Conservation (phyloP, 2,113 vertebrate genomes). For the Poeciliopsis retropinna region DNA sequence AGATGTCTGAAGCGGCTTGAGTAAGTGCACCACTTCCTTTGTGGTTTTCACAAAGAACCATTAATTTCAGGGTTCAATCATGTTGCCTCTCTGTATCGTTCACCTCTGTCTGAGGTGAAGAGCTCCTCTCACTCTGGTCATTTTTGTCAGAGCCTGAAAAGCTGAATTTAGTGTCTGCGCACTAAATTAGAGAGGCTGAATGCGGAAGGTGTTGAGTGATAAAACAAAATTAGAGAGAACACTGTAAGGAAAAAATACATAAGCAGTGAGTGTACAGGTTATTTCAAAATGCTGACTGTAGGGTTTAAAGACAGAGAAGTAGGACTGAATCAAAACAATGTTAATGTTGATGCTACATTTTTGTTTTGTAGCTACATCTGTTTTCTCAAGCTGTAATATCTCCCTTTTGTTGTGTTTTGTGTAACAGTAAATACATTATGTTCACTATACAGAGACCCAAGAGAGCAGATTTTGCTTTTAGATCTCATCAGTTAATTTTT, state of each 20-base stretch:
- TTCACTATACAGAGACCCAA: no score
- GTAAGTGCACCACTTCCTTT: neutral
- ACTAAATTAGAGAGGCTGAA: conserved; percentile 1
- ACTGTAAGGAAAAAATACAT: neutral
- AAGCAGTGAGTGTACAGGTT: neutral
- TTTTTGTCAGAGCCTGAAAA: conserved; percentile 7
- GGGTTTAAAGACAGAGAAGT: conserved; percentile 5
- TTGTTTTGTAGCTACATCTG: conserved; percentile 22
- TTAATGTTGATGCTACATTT: conserved; percentile 12
- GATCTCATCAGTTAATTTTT: no score
- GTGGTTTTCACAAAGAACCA: conserved; percentile 36
- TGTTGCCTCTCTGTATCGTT: conserved; percentile 26
- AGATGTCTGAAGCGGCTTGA: conserved; percentile 22
- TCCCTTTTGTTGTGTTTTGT: neutral
- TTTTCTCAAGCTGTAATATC: conserved; percentile 19
- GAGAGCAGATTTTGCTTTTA: no score
- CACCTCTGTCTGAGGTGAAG: conserved; percentile 13
- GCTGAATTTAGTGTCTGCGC: neutral
- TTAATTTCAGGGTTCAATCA: conserved; percentile 40
- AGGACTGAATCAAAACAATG: conserved; percentile 14
- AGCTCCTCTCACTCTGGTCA: conserved; percentile 10
- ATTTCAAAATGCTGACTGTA: conserved; percentile 1
- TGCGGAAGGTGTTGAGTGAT: neutral
- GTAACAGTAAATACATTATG: no score
- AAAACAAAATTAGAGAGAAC: conserved; percentile 2